A percentile compares a stretch with the other conserved stretches of the same genome.
These are phyloP conservation scores for Sebastes iracundus DNA, from an alignment of 2,797 vertebrate genomes.

Conservation along the genomic window DNA sequence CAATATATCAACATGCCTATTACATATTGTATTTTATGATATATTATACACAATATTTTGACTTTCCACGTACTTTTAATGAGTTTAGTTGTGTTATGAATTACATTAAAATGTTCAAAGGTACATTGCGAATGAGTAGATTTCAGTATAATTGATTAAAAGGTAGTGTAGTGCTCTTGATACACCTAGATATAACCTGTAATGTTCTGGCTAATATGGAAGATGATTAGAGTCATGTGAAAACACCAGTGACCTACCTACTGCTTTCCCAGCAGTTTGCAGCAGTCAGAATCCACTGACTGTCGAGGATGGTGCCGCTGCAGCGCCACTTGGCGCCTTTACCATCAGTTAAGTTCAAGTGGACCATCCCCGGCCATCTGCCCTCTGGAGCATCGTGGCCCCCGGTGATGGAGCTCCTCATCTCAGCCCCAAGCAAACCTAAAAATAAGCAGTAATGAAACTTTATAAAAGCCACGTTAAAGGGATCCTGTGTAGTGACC, in stretches of 20 bases:
- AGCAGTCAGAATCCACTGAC: slow-evolving; percentile 39
- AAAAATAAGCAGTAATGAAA: not conserved
- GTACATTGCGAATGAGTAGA: not conserved
- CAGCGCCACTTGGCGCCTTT: not conserved
- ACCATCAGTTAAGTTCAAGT: not conserved
- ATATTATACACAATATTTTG: not conserved
- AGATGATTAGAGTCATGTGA: not conserved
- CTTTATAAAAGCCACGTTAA: not conserved
- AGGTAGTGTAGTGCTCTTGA: not conserved
- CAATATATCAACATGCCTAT: no score
- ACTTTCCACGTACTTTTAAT: not conserved
- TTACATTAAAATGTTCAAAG: not conserved
- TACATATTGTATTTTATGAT: not conserved
- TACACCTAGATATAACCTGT: not conserved
- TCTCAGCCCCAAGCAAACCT: slow-evolving; percentile 31
- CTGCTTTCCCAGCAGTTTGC: slow-evolving; percentile 21
- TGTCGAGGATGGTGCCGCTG: slow-evolving; percentile 17
- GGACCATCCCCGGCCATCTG: slow-evolving; percentile 1
- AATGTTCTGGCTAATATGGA: not conserved
- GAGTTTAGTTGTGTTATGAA: not conserved
- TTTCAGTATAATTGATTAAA: not conserved
- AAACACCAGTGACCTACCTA: slow-evolving; percentile 10
- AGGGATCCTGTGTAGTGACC: not conserved
- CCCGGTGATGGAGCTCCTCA: slow-evolving; percentile 29
- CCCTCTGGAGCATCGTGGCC: not conserved